A percentile compares a stretch with the other conserved stretches of the same genome.
Conservation (phyloP, 2,797 vertebrate species). For the Capromys pilorides region DNA sequence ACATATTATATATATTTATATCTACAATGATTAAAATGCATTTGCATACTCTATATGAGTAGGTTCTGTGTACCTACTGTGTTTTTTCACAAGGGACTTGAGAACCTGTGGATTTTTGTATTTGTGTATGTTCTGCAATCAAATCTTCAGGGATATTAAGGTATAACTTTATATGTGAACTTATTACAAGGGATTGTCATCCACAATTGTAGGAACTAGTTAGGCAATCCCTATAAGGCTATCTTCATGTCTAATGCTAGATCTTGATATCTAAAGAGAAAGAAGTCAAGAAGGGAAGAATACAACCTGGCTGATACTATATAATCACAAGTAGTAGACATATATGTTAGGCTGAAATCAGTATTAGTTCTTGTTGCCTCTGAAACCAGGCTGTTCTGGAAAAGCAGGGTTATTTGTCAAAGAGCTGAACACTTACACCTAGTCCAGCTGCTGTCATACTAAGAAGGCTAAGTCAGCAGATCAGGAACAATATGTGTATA, state of each 20-base stretch:
- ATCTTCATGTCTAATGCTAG: neutral
- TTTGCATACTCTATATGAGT: neutral
- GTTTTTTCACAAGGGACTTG: neutral
- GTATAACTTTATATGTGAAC: neutral
- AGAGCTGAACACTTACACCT: neutral
- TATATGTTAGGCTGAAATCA: neutral
- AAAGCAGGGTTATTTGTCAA: neutral
- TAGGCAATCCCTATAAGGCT: neutral
- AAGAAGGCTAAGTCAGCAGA: conserved; percentile 27
- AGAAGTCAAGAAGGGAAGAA: conserved; percentile 11
- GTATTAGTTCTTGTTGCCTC: neutral
- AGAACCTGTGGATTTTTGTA: neutral
- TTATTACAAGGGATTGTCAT: neutral
- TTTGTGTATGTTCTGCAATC: neutral
- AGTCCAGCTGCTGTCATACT: neutral
- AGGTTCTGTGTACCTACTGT: neutral
- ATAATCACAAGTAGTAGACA: conserved; percentile 18
- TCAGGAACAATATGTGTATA: neutral
- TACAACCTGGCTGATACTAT: neutral
- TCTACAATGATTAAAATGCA: neutral
- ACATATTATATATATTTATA: neutral
- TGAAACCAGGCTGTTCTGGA: neutral
- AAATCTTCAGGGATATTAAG: neutral
- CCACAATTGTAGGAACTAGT: neutral
- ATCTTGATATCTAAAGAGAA: neutral